Conservation (phyloP, 2,113 vertebrate species). For the Pangasianodon hypophthalmus region DNA sequence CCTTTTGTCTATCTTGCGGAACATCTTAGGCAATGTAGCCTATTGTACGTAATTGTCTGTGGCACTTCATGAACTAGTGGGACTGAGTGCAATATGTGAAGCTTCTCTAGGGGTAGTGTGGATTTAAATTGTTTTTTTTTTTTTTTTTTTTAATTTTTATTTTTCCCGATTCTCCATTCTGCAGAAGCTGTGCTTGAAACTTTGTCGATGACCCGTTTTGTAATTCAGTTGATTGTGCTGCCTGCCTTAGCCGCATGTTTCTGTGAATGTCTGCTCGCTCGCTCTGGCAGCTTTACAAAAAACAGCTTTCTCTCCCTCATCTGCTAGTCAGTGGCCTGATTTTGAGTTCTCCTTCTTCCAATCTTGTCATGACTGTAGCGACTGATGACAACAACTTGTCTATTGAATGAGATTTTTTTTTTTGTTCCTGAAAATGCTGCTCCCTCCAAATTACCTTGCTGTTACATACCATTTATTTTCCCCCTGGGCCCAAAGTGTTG, state of each 20-base stretch:
- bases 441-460: constrained; percentile 7
- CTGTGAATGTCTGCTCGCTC: constrained; percentile 60
- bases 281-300: constrained; percentile 16
- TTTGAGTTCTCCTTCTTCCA: background rate
- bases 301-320: background rate
- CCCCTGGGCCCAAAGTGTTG: background rate
- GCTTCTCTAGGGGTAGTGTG: constrained; percentile 61
- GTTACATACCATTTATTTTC: background rate
- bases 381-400: background rate
- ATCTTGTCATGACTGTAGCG: background rate
- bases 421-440: constrained; percentile 28
- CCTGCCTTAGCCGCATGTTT: constrained; percentile 53
- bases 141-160: constrained; percentile 29
- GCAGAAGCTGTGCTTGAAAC: constrained; percentile 38
- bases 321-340: background rate
- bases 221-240: constrained; percentile 50
- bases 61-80: constrained; percentile 42
- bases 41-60: constrained; percentile 72
- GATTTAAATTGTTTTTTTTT: background rate
- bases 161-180: background rate
- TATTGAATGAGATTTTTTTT: background rate
- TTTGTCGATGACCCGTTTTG: constrained; percentile 14
- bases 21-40: constrained; percentile 32
- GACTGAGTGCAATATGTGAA: constrained; percentile 70
- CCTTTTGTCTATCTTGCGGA: constrained; percentile 34